phyloP scores from a whole-genome alignment of 2,797 vertebrate species.

The Alfaro cultratus region DNA sequence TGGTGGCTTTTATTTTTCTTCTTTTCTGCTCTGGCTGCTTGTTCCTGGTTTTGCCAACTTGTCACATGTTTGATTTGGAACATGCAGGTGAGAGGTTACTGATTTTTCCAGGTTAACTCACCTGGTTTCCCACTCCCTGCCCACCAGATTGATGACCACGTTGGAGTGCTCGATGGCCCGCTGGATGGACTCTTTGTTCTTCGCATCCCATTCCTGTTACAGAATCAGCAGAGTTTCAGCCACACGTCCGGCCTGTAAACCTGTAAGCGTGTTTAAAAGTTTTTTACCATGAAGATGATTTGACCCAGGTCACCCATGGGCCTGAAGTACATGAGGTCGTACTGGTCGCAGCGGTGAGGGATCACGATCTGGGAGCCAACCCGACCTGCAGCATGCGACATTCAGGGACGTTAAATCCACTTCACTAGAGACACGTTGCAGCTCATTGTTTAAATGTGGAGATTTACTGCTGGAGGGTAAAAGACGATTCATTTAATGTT shows the following conservation, averaged over 20 bases:
- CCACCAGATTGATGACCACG: conserved; percentile 95
- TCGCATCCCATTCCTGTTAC: conserved; percentile 90
- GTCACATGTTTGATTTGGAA: too few species aligned
- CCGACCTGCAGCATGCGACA: conserved; percentile 81
- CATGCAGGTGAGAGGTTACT: not conserved
- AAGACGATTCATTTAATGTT: too few species aligned
- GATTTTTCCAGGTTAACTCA: conserved; percentile 51
- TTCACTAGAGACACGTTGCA: not conserved
- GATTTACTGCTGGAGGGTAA: too few species aligned
- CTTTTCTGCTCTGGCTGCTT: too few species aligned
- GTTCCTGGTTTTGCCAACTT: too few species aligned
- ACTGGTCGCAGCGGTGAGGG: conserved; percentile 91
- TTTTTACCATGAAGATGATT: conserved; percentile 89
- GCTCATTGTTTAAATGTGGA: too few species aligned
- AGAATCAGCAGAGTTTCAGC: not conserved
- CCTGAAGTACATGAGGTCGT: conserved; percentile 90
- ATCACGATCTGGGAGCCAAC: conserved; percentile 92
- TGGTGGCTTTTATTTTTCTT: too few species aligned
- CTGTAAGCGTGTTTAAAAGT: not conserved
- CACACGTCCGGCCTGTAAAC: not conserved
- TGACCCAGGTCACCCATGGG: conserved; percentile 98
- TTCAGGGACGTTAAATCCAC: not conserved
- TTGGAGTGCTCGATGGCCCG: conserved; percentile 89
- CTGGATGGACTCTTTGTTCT: conserved; percentile 88
- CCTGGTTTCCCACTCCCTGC: conserved; percentile 95